A percentile compares a stretch with the other conserved stretches of the same genome.
Evolutionary conservation across 92 coral and sea anemone species (phyloP).

Genomic region (Siderastrea radians): DNA sequence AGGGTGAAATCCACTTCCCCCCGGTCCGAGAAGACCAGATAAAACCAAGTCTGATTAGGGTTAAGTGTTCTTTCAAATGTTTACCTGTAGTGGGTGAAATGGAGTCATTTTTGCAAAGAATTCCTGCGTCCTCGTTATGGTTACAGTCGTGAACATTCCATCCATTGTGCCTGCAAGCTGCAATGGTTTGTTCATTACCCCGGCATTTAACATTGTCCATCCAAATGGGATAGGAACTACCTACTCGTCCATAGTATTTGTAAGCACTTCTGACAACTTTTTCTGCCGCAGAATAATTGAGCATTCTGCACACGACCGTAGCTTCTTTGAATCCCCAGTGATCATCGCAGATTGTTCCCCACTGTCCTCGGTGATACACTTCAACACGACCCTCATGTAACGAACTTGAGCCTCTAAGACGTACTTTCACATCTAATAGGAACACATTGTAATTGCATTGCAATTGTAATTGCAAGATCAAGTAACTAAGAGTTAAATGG

Average conservation of each 20-base stretch:
- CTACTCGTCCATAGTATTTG: constrained; percentile 3
- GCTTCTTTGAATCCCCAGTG: constrained; percentile 35
- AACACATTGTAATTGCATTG: no score
- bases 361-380: constrained; percentile 6
- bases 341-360: constrained; percentile 39
- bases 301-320: constrained; percentile 23
- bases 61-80: no score
- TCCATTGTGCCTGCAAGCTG: constrained; percentile 31
- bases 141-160: neutral
- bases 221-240: constrained; percentile 7
- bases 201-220: constrained; percentile 21
- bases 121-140: constrained; percentile 23
- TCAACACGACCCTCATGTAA: constrained; percentile 38
- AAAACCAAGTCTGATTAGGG: neutral
- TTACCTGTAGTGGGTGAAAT: constrained; percentile 31
- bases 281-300: constrained; percentile 26
- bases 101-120: constrained; percentile 20
- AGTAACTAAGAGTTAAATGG: no score
- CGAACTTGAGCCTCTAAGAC: constrained; percentile 22
- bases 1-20: no score
- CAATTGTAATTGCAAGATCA: no score
- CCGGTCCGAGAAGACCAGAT: neutral
- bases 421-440: constrained; percentile 29
- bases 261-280: neutral
- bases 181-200: neutral